Evolutionary conservation across 2,888 invertebrate genomes (phyloP), one percentile per base, ranked within the genome.

Genomic region (Plagodis dolabraria): DNA sequence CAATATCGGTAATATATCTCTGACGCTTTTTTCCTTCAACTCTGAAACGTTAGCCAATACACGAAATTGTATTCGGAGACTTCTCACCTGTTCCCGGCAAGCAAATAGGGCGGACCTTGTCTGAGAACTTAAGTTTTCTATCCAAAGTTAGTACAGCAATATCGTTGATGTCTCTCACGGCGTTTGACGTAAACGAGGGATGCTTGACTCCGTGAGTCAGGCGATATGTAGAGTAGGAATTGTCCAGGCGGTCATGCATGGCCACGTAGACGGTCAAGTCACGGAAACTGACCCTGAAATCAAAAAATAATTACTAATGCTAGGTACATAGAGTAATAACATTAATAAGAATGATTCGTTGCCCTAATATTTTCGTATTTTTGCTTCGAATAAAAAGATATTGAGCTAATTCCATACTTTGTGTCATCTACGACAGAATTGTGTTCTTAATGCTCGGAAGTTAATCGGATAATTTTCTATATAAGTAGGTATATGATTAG

Each of bases 151-250:
- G 76, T 7, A 95, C 79, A 0, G 94, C 94, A 22, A 95, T 93
- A 67, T 95, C 95, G 60, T 94, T 94, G 47, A 93, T 92, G 53
- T 94, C 94, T 57, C 94, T 83, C 0, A 93, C 86, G 9, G 91
- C 89, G 60, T 94, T 93, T 0, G 94, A 93, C 0, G 91, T 90
- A 70, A 94, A 94, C 10, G 79, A 71, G 0, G 91, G 89, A 65
- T 94, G 94, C 58, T 93, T 87, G 10, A 92, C 76, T 0, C 89
- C 85, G 8, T 85, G 74, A 2, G 68, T 62, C 0, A 93, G 70
- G 1, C 69, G 77, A 11, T 84, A 54, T 0, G 82, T 77, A 1
- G 77, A 75, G 56, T 80, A 87, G 0, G 82, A 50, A 5, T 71
- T 70, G 22, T 89, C 86, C 53, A 91, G 67, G 0, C 93, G 86